Evolutionary conservation across 2,113 vertebrate species (phyloP).

Genomic region (Lepus timidus): DNA sequence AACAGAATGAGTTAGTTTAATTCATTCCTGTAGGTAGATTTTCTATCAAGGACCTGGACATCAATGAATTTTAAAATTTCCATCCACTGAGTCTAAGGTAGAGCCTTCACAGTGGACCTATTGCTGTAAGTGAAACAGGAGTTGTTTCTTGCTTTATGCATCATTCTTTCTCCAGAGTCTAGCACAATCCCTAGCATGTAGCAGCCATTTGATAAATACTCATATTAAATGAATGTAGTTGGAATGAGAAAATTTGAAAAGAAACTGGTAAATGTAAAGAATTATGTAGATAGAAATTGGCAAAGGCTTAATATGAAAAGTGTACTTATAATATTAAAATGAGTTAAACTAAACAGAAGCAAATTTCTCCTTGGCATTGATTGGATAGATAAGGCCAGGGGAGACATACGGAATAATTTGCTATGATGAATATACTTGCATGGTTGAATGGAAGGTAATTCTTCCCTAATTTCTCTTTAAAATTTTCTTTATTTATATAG

Average conservation of each 20-base stretch:
- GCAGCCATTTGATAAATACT: not conserved
- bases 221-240: not conserved
- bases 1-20: slow-evolving; percentile 18
- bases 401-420: not conserved
- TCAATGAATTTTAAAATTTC: slow-evolving; percentile 1
- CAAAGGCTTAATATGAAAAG: not conserved
- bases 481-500: too few relatives aligned
- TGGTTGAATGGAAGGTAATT: slow-evolving; percentile 24
- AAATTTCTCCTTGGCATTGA: not conserved
- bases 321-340: not conserved
- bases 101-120: not conserved
- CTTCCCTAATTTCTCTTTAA: too few relatives aligned
- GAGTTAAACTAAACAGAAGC: not conserved
- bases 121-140: not conserved
- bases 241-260: not conserved
- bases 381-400: not conserved
- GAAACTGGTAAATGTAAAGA: not conserved
- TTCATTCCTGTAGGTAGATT: not conserved
- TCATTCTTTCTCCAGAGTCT: not conserved
- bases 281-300: not conserved
- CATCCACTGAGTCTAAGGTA: not conserved
- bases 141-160: not conserved
- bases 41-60: not conserved
- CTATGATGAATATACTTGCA: not conserved
- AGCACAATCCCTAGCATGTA: not conserved